Evolutionary conservation across 2,113 vertebrate species (phyloP).

Genomic region (Prionailurus viverrinus): DNA sequence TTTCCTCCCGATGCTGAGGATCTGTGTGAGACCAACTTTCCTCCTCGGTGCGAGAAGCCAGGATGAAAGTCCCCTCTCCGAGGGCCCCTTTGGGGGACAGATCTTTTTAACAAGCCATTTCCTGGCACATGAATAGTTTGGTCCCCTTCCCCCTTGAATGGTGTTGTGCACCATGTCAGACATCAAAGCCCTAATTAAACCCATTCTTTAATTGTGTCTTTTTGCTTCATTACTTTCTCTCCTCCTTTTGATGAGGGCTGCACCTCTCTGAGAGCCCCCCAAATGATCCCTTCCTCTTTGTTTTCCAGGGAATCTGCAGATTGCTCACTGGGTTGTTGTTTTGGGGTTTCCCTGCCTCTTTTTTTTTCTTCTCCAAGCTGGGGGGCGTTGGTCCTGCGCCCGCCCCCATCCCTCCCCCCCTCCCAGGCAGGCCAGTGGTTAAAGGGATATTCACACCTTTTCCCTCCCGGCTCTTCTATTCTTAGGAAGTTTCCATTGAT

Average conservation of each 20-base stretch:
- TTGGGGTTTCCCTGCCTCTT: background rate
- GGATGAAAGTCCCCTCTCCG: background rate
- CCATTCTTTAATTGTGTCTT: slow-evolving; percentile 91
- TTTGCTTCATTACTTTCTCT: slow-evolving; percentile 87
- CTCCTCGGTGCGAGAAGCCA: background rate
- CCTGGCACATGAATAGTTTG: background rate
- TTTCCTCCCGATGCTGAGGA: background rate
- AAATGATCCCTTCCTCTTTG: slow-evolving; percentile 78
- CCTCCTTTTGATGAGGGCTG: slow-evolving; percentile 91
- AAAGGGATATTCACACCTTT: slow-evolving; percentile 92
- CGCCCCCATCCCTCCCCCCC: slow-evolving; percentile 28
- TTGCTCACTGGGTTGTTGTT: background rate
- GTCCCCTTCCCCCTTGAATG: slow-evolving; percentile 76
- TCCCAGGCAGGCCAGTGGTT: slow-evolving; percentile 67
- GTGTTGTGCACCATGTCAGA: slow-evolving; percentile 87
- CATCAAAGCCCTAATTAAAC: slow-evolving; percentile 93
- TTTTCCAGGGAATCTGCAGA: slow-evolving; percentile 85
- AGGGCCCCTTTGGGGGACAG: slow-evolving; percentile 29
- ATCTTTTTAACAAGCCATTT: slow-evolving; percentile 84
- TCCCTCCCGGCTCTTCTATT: slow-evolving; percentile 89
- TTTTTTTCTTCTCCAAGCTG: background rate
- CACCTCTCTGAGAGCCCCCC: slow-evolving; percentile 81
- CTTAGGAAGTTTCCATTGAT: slow-evolving; percentile 95
- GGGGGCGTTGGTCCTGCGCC: background rate
- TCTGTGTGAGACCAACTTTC: background rate